Percentiles rank a stretch among this genome's conserved stretches.
Evolutionary conservation across 2,888 invertebrate species (phyloP).

Genomic region (Danaus chrysippus): DNA sequence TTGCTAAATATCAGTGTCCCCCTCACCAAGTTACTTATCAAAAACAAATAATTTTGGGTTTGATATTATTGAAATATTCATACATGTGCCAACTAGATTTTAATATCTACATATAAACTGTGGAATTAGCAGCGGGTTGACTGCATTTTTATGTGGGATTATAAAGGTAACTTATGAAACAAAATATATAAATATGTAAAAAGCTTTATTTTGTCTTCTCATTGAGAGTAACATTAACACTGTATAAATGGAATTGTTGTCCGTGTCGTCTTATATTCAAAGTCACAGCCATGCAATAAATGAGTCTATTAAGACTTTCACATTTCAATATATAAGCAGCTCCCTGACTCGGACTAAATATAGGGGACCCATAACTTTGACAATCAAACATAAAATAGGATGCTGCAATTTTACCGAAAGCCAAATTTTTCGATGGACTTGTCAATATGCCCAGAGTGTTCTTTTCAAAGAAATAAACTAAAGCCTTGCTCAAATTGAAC

Average conservation of each 20-base stretch:
- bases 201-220: slow-evolving; percentile 55
- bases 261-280: slow-evolving; percentile 78
- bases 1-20: no score
- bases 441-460: slow-evolving; percentile 75
- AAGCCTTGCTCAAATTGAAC: slow-evolving; percentile 81
- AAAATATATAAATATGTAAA: slow-evolving; percentile 11
- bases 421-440: slow-evolving; percentile 73
- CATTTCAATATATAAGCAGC: slow-evolving; percentile 81
- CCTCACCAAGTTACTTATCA: no score
- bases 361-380: slow-evolving; percentile 79
- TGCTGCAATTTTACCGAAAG: slow-evolving; percentile 68
- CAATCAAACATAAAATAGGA: slow-evolving; percentile 85
- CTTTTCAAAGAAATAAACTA: slow-evolving; percentile 79
- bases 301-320: slow-evolving; percentile 78
- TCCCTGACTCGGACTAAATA: slow-evolving; percentile 79
- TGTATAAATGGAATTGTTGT: slow-evolving; percentile 74
- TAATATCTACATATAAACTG: no score
- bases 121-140: no score
- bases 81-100: no score
- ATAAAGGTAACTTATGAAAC: not conserved
- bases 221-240: slow-evolving; percentile 42
- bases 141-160: no score
- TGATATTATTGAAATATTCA: no score
- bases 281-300: slow-evolving; percentile 81
- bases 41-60: no score